Evolutionary conservation across 1,140 invertebrate species (phyloP), one percentile per base, ranked within the genome.

Genomic region (Papilio xuthus): DNA sequence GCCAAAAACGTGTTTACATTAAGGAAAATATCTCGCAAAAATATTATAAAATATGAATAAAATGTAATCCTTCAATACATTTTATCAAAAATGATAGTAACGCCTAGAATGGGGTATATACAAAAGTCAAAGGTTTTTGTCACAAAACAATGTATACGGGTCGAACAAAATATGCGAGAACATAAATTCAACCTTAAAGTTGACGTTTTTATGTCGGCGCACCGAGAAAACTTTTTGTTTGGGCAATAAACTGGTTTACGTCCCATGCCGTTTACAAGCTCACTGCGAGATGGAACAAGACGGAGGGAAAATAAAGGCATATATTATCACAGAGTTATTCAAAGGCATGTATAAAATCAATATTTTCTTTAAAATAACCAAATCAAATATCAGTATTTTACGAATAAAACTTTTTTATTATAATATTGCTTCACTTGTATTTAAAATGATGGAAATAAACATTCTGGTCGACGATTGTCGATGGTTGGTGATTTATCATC

Each of bases 121-220:
- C 37, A 44, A 72, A 72, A 72, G 70, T 72, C 70, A 72, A 72
- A 72, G 70, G 70, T 72, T 72, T 72, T 42, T 72, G 70, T 72
- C 70, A 72, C 70, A 47, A 72, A 72, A 72, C 42, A 72, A 44
- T 72, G 70, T 72, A 23, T 70, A 44, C 41, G 41, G 37, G 41
- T 72, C 70, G 41, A 44, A 44, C 70, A 72, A 72, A 72, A 72
- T 72, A 72, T 72, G 70, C 70, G 70, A 44, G 70, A 44, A 72
- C 70, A 72, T 72, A 72, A 72, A 72, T 72, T 47, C 41, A 50
- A 72, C 70, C 20, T 41, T 72, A 42, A 72, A 72, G 37, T 72
- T 72, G 70, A 42, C 70, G 70, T 72, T 72, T 72, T 72, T 72
- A 72, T 72, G 70, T 72, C 37, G 70, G 70, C 70, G 42, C 23